phyloP scores from a whole-genome alignment of 2,888 invertebrate genomes.

The Heliconius aoede region DNA sequence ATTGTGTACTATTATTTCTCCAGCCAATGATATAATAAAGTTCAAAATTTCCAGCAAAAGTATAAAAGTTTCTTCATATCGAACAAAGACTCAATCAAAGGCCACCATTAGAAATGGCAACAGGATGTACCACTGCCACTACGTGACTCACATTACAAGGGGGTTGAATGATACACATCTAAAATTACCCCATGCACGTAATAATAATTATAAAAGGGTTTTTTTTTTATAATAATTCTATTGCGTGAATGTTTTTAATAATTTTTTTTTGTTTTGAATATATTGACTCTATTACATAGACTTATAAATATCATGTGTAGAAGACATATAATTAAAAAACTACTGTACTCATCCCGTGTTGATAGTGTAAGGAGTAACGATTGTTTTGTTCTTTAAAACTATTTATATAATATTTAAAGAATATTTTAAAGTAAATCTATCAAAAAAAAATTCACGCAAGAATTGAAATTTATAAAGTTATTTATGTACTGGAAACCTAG shows the following conservation, averaged over 20 bases:
- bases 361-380: background rate
- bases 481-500: background rate
- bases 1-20: background rate
- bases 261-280: no score
- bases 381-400: background rate
- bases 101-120: constrained; percentile 9
- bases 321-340: no score
- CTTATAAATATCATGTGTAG: background rate
- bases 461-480: constrained; percentile 8
- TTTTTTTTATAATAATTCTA: constrained; percentile 13
- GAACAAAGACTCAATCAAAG: constrained; percentile 22
- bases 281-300: background rate
- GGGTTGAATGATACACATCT: constrained; percentile 19
- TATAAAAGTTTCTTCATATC: constrained; percentile 13
- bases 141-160: constrained; percentile 29
- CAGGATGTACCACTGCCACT: constrained; percentile 20
- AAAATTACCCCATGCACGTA: constrained; percentile 14
- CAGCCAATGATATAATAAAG: background rate
- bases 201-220: constrained; percentile 9
- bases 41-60: background rate
- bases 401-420: background rate
- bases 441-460: background rate
- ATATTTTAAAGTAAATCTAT: background rate
- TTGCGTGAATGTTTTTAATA: constrained; percentile 4
- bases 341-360: no score